A percentile compares a stretch with the other conserved stretches of the same genome.
Conservation (phyloP, 1,140 invertebrate species). For the Doryteuthis pealeii region DNA sequence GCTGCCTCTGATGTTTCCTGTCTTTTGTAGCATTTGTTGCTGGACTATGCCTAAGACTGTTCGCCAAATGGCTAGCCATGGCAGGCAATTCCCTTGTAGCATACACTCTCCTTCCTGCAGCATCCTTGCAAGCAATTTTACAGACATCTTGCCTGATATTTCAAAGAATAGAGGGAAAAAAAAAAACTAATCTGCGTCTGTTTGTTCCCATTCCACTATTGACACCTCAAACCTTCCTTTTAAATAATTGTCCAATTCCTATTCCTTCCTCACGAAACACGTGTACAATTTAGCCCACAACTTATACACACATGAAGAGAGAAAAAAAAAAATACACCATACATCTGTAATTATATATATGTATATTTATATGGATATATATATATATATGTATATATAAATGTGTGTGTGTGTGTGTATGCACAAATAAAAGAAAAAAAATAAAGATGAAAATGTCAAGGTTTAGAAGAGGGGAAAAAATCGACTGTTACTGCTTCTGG, state of each 20-base stretch:
- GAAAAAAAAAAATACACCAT: no score
- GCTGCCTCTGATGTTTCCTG: not conserved
- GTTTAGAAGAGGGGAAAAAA: no score
- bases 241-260: not conserved
- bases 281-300: slow-evolving; percentile 24
- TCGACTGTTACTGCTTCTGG: no score
- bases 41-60: no score
- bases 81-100: not conserved
- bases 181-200: slow-evolving; percentile 3
- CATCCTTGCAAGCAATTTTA: slow-evolving; percentile 1
- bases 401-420: no score
- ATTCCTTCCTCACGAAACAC: slow-evolving; percentile 29
- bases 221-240: slow-evolving; percentile 16
- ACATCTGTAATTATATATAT: no score
- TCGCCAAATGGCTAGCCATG: not conserved
- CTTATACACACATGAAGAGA: not conserved
- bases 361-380: no score
- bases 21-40: not conserved
- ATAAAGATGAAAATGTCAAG: no score
- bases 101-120: not conserved
- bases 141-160: slow-evolving; percentile 7
- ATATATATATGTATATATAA: no score
- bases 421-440: no score
- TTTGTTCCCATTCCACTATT: not conserved
- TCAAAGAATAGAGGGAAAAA: no score